Percentiles rank a stretch among this genome's conserved stretches.
phyloP scores from a whole-genome alignment of 1,140 invertebrate genomes.

The Aphis gossypii region DNA sequence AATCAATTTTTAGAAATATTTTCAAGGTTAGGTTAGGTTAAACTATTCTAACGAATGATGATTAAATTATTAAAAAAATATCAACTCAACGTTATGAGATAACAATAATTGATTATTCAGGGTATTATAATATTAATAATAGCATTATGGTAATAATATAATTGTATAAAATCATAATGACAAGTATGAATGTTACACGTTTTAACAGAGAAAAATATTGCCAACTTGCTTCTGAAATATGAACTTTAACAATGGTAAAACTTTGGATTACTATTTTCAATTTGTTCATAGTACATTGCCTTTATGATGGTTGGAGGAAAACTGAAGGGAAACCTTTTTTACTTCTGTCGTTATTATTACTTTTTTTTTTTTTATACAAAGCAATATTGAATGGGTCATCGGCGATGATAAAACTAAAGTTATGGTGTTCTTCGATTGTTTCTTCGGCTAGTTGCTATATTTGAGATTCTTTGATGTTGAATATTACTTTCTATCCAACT shows the following conservation, averaged over 20 bases:
- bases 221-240: not conserved
- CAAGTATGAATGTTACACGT: not conserved
- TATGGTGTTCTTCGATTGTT: not conserved
- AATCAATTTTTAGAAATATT: not conserved
- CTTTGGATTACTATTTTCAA: slow-evolving; percentile 45
- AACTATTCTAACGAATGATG: no score
- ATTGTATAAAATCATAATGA: not conserved
- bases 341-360: slow-evolving; percentile 3
- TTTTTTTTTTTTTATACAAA: slow-evolving; percentile 11
- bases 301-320: not conserved
- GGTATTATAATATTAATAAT: not conserved
- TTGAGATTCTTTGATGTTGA: not conserved
- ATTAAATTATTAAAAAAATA: no score
- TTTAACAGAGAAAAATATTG: not conserved
- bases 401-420: slow-evolving; percentile 31
- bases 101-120: no score
- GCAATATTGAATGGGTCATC: slow-evolving; percentile 41
- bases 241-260: slow-evolving; percentile 38
- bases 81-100: no score
- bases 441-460: not conserved
- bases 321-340: slow-evolving; percentile 14
- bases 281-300: not conserved
- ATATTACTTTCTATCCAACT: not conserved
- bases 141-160: not conserved
- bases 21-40: no score